phyloP scores from a whole-genome alignment of 2,888 invertebrate genomes.

The Drosophila colorata region DNA sequence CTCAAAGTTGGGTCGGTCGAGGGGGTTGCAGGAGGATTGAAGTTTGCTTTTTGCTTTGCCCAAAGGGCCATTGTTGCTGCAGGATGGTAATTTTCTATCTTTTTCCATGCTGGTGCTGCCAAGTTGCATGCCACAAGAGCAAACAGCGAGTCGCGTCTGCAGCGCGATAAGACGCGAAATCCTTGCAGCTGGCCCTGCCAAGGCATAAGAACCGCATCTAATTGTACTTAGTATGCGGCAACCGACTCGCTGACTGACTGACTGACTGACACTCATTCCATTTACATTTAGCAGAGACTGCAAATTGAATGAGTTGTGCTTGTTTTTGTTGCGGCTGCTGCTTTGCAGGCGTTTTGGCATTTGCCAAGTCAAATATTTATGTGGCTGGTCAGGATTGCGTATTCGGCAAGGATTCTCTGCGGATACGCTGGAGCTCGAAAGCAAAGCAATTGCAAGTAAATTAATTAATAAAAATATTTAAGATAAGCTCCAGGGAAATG shows the following conservation, averaged over 20 bases:
- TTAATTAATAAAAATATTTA: constrained; percentile 70
- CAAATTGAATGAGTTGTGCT: constrained; percentile 52
- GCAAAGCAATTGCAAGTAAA: constrained; percentile 61
- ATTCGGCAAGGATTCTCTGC: constrained; percentile 22
- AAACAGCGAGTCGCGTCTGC: constrained; percentile 49
- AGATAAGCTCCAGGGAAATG: too few species aligned
- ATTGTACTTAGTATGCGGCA: constrained; percentile 72
- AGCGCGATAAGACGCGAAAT: constrained; percentile 54
- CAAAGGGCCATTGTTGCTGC: constrained; percentile 46
- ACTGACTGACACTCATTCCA: constrained; percentile 43
- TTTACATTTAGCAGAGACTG: constrained; percentile 52
- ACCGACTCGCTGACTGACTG: constrained; percentile 28
- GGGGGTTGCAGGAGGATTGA: background rate
- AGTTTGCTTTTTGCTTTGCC: constrained; percentile 29
- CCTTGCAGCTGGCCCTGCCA: constrained; percentile 28
- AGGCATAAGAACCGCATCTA: constrained; percentile 49
- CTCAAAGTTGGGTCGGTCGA: constrained; percentile 50
- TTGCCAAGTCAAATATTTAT: constrained; percentile 72
- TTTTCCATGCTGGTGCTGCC: constrained; percentile 25
- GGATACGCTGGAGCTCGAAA: constrained; percentile 29
- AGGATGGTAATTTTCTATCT: constrained; percentile 43
- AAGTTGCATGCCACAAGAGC: constrained; percentile 66
- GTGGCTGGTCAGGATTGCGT: constrained; percentile 40
- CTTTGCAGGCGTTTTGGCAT: constrained; percentile 32
- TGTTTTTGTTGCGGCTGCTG: constrained; percentile 15